phyloP scores from a whole-genome alignment of 2,113 vertebrate species.

The Salminus brasiliensis region DNA sequence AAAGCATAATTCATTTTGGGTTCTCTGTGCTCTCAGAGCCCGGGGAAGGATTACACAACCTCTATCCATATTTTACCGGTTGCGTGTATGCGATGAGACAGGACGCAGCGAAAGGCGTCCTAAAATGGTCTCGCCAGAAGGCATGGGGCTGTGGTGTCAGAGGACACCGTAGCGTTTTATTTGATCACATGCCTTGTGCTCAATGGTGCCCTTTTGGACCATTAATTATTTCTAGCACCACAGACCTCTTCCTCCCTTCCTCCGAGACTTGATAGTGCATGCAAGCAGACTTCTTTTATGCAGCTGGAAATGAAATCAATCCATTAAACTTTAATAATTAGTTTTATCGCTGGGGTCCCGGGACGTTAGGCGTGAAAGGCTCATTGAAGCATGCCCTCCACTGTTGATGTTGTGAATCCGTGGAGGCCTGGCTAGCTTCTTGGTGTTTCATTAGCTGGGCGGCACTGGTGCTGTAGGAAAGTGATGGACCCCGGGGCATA shows the following conservation, averaged over 20 bases:
- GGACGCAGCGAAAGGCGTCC: not conserved
- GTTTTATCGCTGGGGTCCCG: not conserved
- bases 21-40: not conserved
- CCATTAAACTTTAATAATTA: slow-evolving; percentile 30
- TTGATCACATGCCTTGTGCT: slow-evolving; percentile 17
- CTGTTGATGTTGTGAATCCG: too few relatives aligned
- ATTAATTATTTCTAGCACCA: slow-evolving; percentile 19
- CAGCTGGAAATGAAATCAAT: slow-evolving; percentile 35
- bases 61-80: slow-evolving; percentile 18
- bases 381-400: not conserved
- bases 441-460: not conserved
- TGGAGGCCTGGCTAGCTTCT: not conserved
- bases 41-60: slow-evolving; percentile 23
- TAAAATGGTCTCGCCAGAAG: slow-evolving; percentile 9
- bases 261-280: not conserved
- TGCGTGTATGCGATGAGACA: not conserved
- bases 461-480: not conserved
- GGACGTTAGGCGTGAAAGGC: slow-evolving; percentile 36
- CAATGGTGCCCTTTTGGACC: not conserved
- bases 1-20: not conserved
- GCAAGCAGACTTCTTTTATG: slow-evolving; percentile 33
- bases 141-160: not conserved
- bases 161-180: slow-evolving; percentile 10
- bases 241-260: not conserved
- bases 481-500: not conserved